These are phyloP conservation scores for Oreohelix idahoensis DNA, from an alignment of 1,140 invertebrate species.

Conservation along the genomic window DNA sequence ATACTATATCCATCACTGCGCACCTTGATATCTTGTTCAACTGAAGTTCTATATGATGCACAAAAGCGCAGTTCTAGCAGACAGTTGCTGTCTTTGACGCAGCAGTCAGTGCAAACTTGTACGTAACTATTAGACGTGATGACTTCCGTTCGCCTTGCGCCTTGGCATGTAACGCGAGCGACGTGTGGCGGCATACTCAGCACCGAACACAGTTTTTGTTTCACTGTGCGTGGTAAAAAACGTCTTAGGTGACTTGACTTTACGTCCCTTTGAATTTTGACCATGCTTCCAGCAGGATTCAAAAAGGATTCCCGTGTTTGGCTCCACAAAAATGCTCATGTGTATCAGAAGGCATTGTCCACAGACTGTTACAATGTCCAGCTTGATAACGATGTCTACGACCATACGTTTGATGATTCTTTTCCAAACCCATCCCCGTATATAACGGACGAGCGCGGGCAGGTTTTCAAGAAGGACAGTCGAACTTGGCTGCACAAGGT, in stretches of 20 bases:
- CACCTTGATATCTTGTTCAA: no score
- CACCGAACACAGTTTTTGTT: no score
- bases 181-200: neutral
- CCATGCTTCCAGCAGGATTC: slow-evolving; percentile 39
- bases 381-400: neutral
- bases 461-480: slow-evolving; percentile 32
- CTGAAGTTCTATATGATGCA: no score
- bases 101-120: neutral
- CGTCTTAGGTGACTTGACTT: neutral
- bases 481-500: slow-evolving; percentile 35
- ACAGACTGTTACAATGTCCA: neutral
- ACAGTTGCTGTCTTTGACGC: no score
- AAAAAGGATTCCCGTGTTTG: slow-evolving; percentile 34
- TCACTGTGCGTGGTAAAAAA: neutral
- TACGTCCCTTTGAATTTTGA: neutral
- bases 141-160: neutral
- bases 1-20: no score
- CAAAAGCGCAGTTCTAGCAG: no score
- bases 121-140: neutral
- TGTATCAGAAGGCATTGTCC: slow-evolving; percentile 6
- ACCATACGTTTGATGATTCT: neutral
- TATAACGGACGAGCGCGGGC: slow-evolving; percentile 14
- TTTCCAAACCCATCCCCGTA: neutral
- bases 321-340: slow-evolving; percentile 26
- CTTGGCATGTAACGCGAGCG: neutral